These are phyloP conservation scores for Gryllus longicercus DNA, from an alignment of 2,888 invertebrate genomes.

Conservation along the genomic window DNA sequence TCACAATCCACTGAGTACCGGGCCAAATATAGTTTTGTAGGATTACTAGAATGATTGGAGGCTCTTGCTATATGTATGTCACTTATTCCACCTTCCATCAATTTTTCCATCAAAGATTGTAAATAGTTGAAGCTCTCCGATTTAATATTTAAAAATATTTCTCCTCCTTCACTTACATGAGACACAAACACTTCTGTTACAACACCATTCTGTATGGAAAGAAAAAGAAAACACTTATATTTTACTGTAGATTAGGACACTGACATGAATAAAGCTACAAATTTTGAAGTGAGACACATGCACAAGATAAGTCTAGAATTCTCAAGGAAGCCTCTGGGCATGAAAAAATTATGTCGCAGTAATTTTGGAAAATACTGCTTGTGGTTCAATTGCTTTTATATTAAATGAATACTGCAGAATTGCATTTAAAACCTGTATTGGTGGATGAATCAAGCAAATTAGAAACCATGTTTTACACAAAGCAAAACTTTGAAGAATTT, in stretches of 20 bases:
- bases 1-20: constrained; percentile 46
- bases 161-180: constrained; percentile 47
- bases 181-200: constrained; percentile 46
- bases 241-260: background rate
- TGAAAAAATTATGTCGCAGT: too few relatives aligned
- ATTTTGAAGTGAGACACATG: too few relatives aligned
- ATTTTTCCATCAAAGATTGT: constrained; percentile 41
- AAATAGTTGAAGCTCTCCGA: constrained; percentile 45
- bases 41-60: constrained; percentile 38
- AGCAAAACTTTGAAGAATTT: too few relatives aligned
- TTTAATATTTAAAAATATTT: constrained; percentile 49
- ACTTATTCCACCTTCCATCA: constrained; percentile 37
- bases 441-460: too few relatives aligned
- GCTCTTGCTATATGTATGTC: constrained; percentile 36
- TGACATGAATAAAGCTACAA: too few relatives aligned
- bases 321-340: too few relatives aligned
- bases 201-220: constrained; percentile 34
- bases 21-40: constrained; percentile 51
- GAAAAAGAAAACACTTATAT: background rate
- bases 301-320: too few relatives aligned
- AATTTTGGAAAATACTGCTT: too few relatives aligned
- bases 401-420: too few relatives aligned
- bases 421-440: too few relatives aligned
- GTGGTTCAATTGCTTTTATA: too few relatives aligned
- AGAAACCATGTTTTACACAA: too few relatives aligned